Evolutionary conservation across 2,113 vertebrate species (phyloP).

Genomic region (Brachyhypopomus gauderio): DNA sequence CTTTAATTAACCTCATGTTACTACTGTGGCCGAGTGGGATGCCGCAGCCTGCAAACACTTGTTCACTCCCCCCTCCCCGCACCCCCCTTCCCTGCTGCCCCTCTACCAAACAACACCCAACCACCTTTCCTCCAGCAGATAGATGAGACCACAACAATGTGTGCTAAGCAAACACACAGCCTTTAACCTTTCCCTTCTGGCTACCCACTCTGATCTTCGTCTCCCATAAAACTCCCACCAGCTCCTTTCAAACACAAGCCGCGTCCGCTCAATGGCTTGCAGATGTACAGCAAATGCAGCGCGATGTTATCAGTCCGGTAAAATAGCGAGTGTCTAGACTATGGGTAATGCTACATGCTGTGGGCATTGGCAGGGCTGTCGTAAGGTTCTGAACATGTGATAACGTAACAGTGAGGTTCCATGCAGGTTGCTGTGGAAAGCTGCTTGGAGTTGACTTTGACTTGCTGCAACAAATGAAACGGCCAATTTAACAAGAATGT

Average conservation of each 20-base stretch:
- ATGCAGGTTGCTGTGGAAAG: not conserved
- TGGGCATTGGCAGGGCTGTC: conserved; percentile 7
- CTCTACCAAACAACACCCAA: conserved; percentile 2
- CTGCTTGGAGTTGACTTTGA: too few relatives aligned
- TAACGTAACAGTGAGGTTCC: not conserved
- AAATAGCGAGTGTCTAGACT: conserved; percentile 65
- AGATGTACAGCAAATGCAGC: conserved; percentile 62
- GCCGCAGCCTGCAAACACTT: conserved; percentile 23
- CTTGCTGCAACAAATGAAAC: too few relatives aligned
- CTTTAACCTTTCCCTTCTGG: conserved; percentile 58
- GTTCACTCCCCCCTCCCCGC: not conserved
- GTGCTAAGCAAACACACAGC: conserved; percentile 56
- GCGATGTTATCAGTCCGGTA: conserved; percentile 54
- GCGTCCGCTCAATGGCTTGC: conserved; percentile 62
- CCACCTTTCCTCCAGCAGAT: too few relatives aligned
- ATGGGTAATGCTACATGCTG: conserved; percentile 30
- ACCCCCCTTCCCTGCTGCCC: not conserved
- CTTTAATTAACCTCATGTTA: conserved; percentile 45
- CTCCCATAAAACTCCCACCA: conserved; percentile 57
- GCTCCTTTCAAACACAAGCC: conserved; percentile 59
- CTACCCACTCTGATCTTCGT: conserved; percentile 54
- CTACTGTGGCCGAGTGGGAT: conserved; percentile 28
- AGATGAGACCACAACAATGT: conserved; percentile 59
- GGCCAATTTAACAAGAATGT: too few relatives aligned
- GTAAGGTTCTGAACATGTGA: not conserved